Evolutionary conservation across 2,113 vertebrate genomes (phyloP), one percentile per base, ranked within the genome.

Genomic region (Epinephelus fuscoguttatus): DNA sequence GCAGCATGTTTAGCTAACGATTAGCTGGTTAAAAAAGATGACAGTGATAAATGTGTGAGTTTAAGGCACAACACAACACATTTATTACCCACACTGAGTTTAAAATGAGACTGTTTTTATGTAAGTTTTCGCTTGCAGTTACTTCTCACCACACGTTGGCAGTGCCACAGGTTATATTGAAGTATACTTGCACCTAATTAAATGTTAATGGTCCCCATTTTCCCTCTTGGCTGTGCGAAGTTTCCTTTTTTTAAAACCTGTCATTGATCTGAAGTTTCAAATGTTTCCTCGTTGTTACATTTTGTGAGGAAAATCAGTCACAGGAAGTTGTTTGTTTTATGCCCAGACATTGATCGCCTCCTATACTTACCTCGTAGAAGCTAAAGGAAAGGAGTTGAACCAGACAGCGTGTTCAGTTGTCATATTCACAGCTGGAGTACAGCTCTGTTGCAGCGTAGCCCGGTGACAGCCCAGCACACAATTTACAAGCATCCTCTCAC

Each of bases 401-500:
- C 76, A 30, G 49, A 47, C 14, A 33, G 47, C 15, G 6, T 9
- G 42, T 82, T 78, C 13, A 45, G 5, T 53, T 62, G 66, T 80
- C 72, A 42, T 11, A 33, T 66, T 72, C 6, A 30, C 5, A 40
- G 67, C 47, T 60, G n/a, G 52, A 37, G 30, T 19, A 15, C 25
- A 50, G 73, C 79, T 59, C 25, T 60, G 62, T 75, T 59, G 1
- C 27, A n/a, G 1, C 27, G 66, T 18, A 40, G 50, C 30, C n/a
- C 61, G 15, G 23, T 40, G 80, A 85, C 79, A 86, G 53, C n/a
- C n/a, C 42, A 33, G 69, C 66, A 45, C 13, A 63, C 47, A 62
- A 70, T 82, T 80, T 71, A 59, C 68, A 74, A 82, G 64, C 78
- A 40, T 21, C 73, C 10, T 69, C 75, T 81, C 60, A 66, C 68